Conservation (phyloP, 2,797 vertebrate species). For the Liasis olivaceus region DNA sequence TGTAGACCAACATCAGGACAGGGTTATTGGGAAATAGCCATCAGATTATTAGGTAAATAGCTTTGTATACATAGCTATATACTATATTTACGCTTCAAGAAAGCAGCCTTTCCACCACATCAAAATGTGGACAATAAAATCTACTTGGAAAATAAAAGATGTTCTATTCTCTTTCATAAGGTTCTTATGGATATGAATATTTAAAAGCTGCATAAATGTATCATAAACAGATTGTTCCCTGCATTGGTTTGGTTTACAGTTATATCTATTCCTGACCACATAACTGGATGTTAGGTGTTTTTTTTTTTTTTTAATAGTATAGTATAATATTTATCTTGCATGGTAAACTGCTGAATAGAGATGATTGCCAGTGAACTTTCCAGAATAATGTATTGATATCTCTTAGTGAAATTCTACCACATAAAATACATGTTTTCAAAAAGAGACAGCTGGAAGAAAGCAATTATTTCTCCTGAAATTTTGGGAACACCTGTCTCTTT, state of each 20-base stretch:
- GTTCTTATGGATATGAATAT: background rate
- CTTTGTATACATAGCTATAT: too few relatives aligned
- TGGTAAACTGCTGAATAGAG: slow-evolving; percentile 11
- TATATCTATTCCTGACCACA: background rate
- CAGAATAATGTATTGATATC: slow-evolving; percentile 28
- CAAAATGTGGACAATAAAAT: background rate
- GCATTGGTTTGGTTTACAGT: background rate
- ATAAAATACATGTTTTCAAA: slow-evolving; percentile 21
- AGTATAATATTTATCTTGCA: slow-evolving; percentile 25
- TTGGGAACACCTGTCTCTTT: slow-evolving; percentile 19
- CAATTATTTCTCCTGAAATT: slow-evolving; percentile 5
- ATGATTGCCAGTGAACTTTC: slow-evolving; percentile 28
- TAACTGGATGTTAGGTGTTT: background rate
- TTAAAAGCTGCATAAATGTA: background rate
- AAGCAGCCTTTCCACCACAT: background rate
- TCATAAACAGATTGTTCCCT: background rate
- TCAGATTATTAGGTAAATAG: background rate
- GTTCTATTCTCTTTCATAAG: background rate
- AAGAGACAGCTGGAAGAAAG: slow-evolving; percentile 16
- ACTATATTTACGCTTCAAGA: background rate
- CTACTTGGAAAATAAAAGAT: slow-evolving; percentile 9
- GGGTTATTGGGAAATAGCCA: background rate
- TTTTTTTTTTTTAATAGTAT: slow-evolving; percentile 11
- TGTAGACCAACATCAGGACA: background rate
- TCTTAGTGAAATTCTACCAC: slow-evolving; percentile 26